phyloP scores from a whole-genome alignment of 2,797 vertebrate genomes.

The Eidolon dupreanum region DNA sequence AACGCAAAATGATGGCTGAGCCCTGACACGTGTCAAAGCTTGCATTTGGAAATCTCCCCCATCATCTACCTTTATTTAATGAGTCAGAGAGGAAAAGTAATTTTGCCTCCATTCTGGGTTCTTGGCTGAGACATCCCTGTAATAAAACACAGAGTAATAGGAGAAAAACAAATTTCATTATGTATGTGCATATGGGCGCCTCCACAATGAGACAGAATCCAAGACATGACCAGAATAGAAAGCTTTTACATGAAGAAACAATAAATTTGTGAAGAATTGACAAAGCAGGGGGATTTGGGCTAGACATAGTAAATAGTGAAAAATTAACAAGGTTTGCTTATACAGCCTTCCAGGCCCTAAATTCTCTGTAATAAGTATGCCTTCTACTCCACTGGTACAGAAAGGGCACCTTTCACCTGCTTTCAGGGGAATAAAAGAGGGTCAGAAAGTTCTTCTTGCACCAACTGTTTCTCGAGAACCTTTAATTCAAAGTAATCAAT shows the following conservation, averaged over 20 bases:
- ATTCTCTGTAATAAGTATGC: not conserved
- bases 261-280: not conserved
- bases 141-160: not conserved
- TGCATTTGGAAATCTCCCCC: not conserved
- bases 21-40: no score
- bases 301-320: not conserved
- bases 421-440: not conserved
- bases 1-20: not conserved
- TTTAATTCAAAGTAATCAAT: not conserved
- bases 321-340: not conserved
- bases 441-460: not conserved
- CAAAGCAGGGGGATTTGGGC: not conserved
- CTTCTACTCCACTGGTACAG: not conserved
- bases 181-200: not conserved
- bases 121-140: not conserved
- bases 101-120: not conserved
- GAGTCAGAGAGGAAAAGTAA: not conserved
- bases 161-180: not conserved
- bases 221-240: not conserved
- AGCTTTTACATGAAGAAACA: not conserved
- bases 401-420: not conserved
- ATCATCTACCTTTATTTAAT: not conserved
- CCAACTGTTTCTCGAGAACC: not conserved
- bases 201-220: not conserved
- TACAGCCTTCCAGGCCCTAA: not conserved